These are phyloP conservation scores for Puffinus mauretanicus DNA, from an alignment of 2,113 vertebrate species.

Conservation along the genomic window DNA sequence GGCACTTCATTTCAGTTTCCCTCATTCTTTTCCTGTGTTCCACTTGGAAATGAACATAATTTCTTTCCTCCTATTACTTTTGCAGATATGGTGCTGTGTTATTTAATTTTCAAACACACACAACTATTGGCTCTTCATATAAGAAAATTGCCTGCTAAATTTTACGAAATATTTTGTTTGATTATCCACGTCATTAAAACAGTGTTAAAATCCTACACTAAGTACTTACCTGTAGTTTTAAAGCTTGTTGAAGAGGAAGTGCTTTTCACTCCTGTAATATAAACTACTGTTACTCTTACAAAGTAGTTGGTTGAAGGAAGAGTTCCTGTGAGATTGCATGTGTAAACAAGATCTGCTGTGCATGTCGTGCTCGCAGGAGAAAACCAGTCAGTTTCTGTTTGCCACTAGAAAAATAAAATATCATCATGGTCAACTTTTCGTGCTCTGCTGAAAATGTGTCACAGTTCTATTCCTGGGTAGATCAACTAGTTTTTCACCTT, in stretches of 20 bases:
- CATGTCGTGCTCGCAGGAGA: slow-evolving; percentile 20
- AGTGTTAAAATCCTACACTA: not conserved
- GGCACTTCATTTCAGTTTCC: not conserved
- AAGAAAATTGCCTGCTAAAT: not conserved
- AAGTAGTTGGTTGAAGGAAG: slow-evolving; percentile 61
- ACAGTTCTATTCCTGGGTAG: not conserved
- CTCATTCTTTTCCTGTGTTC: not conserved
- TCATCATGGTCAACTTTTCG: not conserved
- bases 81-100: not conserved
- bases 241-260: slow-evolving; percentile 64
- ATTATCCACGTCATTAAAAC: not conserved
- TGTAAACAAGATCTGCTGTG: slow-evolving; percentile 24
- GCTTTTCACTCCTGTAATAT: slow-evolving; percentile 60
- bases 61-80: not conserved
- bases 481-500: not conserved
- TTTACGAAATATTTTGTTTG: not conserved
- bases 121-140: not conserved
- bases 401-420: slow-evolving; percentile 62
- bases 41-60: not conserved
- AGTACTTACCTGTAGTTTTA: slow-evolving; percentile 68
- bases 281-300: slow-evolving; percentile 61
- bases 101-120: not conserved
- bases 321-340: slow-evolving; percentile 60
- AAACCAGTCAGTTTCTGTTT: slow-evolving; percentile 54
- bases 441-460: not conserved